Conservation (phyloP, 2,113 vertebrate genomes). For the Erythrocebus patas region DNA sequence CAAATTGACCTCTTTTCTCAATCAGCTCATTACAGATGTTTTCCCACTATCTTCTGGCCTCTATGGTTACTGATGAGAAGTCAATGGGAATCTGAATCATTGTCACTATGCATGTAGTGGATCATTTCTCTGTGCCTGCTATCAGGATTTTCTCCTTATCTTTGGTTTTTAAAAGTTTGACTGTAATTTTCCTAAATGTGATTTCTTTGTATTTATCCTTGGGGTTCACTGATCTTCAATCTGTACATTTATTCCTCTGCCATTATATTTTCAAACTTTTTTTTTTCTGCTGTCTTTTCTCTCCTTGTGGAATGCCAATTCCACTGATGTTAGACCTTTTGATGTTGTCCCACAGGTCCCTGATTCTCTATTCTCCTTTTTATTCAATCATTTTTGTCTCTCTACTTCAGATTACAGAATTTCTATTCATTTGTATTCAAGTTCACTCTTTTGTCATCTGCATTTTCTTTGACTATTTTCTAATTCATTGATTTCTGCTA, state of each 20-base stretch:
- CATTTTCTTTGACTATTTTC: background rate
- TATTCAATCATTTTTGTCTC: background rate
- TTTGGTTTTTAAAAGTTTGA: background rate
- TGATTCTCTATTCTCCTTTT: background rate
- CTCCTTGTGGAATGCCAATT: background rate
- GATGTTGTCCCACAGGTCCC: background rate
- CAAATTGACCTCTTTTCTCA: background rate
- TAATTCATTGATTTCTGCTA: background rate
- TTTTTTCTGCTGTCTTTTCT: background rate
- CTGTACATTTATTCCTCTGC: background rate
- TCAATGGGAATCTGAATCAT: background rate
- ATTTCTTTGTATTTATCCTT: background rate
- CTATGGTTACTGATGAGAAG: background rate
- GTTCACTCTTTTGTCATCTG: background rate
- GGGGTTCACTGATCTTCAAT: background rate
- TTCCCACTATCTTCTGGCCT: background rate
- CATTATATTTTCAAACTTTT: background rate
- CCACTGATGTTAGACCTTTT: background rate
- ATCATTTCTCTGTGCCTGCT: background rate
- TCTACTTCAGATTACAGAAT: background rate
- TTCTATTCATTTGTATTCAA: background rate
- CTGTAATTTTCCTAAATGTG: background rate
- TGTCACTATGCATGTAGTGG: background rate
- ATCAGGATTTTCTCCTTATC: background rate
- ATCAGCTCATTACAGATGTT: background rate